Evolutionary conservation across 1,140 invertebrate species (phyloP).

Genomic region (Lepeophtheirus salmonis): DNA sequence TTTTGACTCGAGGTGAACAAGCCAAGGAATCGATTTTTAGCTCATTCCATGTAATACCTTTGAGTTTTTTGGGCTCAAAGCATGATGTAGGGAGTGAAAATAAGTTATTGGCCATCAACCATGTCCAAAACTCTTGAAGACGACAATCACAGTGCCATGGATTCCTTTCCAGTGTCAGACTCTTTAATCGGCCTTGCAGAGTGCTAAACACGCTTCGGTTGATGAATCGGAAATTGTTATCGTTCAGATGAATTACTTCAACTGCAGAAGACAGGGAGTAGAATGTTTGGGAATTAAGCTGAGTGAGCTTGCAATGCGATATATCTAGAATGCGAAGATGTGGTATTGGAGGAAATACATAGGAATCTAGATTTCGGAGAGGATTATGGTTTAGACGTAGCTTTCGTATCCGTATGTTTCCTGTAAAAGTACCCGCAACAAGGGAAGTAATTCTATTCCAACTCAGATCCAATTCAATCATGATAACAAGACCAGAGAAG

Average conservation of each 20-base stretch:
- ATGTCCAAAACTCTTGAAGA: constrained; percentile 51
- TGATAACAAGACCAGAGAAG: constrained; percentile 60
- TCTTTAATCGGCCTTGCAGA: constrained; percentile 45
- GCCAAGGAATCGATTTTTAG: constrained; percentile 45
- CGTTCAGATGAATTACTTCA: constrained; percentile 45
- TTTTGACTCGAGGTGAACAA: constrained; percentile 41
- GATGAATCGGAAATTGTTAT: constrained; percentile 44
- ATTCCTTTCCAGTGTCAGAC: constrained; percentile 53
- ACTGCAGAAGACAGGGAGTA: constrained; percentile 37
- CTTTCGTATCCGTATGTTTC: constrained; percentile 46
- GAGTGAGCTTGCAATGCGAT: constrained; percentile 46
- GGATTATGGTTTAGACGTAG: constrained; percentile 49
- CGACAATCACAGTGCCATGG: constrained; percentile 70
- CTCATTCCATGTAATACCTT: constrained; percentile 43
- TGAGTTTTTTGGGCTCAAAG: constrained; percentile 34
- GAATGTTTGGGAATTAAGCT: constrained; percentile 32
- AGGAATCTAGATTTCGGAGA: constrained; percentile 35
- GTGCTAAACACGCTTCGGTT: constrained; percentile 43
- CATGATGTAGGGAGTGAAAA: constrained; percentile 43
- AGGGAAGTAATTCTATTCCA: constrained; percentile 44
- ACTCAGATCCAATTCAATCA: constrained; percentile 62
- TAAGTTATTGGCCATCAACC: constrained; percentile 50
- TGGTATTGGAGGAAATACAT: constrained; percentile 46
- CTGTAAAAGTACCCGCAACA: constrained; percentile 46
- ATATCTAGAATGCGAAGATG: constrained; percentile 49